These are phyloP conservation scores for Drosophila limbata DNA, from an alignment of 2,888 invertebrate species.

Conservation along the genomic window DNA sequence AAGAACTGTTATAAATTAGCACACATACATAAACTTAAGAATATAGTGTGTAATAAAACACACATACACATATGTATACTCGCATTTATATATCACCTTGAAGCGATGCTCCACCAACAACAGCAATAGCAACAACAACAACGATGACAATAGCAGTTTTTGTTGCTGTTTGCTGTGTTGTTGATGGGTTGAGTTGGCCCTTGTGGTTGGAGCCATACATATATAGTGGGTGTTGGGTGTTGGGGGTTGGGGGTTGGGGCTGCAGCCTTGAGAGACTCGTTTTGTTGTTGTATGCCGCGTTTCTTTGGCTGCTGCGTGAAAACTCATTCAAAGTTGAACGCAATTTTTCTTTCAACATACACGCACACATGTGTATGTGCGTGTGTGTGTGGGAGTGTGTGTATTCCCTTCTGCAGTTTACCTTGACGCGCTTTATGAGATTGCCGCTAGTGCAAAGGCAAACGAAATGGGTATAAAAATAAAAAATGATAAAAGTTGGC, in stretches of 20 bases:
- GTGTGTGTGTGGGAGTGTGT: conserved; percentile 14
- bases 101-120: conserved; percentile 34
- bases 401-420: conserved; percentile 39
- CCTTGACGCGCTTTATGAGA: conserved; percentile 70
- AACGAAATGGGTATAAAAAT: conserved; percentile 75
- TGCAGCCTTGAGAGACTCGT: conserved; percentile 62
- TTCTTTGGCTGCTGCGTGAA: conserved; percentile 58
- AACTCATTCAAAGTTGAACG: conserved; percentile 73
- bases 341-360: conserved; percentile 66
- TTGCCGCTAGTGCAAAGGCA: conserved; percentile 54
- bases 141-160: conserved; percentile 62
- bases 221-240: background rate
- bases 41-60: background rate
- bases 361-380: conserved; percentile 3
- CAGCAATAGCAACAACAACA: conserved; percentile 42
- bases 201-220: background rate
- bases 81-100: conserved; percentile 37
- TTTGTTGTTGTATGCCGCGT: conserved; percentile 37
- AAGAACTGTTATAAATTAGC: conserved; percentile 13
- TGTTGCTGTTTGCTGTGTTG: conserved; percentile 47
- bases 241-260: conserved; percentile 1
- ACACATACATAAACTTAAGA: background rate
- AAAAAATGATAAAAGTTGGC: conserved; percentile 82
- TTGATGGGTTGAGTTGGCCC: conserved; percentile 18
- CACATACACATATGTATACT: conserved; percentile 12